Percentiles rank a stretch among this genome's conserved stretches.
These are phyloP conservation scores for Rhagium mordax DNA, from an alignment of 2,888 invertebrate species.

Conservation along the genomic window DNA sequence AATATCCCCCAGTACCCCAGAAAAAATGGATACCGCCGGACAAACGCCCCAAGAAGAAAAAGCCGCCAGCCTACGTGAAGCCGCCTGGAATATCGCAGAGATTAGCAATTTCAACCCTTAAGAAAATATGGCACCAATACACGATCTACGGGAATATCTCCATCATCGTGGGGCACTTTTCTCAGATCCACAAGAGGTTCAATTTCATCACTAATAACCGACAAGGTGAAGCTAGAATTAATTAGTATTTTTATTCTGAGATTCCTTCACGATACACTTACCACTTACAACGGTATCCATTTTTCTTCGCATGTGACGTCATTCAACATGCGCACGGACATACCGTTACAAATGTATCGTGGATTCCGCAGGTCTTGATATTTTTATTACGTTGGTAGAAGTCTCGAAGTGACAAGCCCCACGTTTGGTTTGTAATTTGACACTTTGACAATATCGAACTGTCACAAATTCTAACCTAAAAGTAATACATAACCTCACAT, in stretches of 20 bases:
- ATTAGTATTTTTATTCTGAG: conserved; percentile 9
- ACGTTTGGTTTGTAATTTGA: no score
- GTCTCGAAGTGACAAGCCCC: no score
- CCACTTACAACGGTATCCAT: no score
- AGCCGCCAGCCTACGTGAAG: conserved; percentile 57
- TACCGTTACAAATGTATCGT: no score
- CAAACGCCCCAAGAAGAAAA: conserved; percentile 52
- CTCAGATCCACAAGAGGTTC: conserved; percentile 62
- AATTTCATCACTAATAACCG: conserved; percentile 60
- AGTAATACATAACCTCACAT: no score
- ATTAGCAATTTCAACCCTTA: conserved; percentile 60
- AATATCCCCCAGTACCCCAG: conserved; percentile 64
- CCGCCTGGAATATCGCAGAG: conserved; percentile 61
- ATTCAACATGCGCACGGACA: no score
- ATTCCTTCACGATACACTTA: no score
- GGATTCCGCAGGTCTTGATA: no score
- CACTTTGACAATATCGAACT: no score
- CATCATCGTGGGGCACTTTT: conserved; percentile 61
- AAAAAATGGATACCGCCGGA: conserved; percentile 67
- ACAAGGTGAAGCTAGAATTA: conserved; percentile 59
- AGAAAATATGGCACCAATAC: conserved; percentile 65
- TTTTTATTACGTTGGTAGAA: no score
- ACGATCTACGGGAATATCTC: conserved; percentile 55
- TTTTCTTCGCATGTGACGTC: no score
- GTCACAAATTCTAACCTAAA: no score